Evolutionary conservation across 2,888 invertebrate species (phyloP).

Genomic region (Temnothorax rugatulus): DNA sequence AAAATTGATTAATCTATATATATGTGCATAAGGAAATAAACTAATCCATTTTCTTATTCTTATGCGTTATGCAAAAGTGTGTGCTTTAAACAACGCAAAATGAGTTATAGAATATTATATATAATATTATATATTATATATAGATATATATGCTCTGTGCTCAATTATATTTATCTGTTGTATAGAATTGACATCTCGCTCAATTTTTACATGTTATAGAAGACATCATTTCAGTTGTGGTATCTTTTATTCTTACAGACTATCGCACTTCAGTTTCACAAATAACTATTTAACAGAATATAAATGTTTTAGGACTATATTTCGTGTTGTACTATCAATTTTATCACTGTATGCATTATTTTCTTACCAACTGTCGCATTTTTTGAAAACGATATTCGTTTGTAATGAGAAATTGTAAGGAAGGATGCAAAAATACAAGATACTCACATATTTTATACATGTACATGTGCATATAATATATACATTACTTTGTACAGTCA

Average conservation of each 20-base stretch:
- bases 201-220: slow-evolving; percentile 15
- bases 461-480: slow-evolving; percentile 36
- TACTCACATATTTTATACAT: slow-evolving; percentile 29
- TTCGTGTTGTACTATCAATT: slow-evolving; percentile 2
- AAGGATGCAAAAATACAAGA: slow-evolving; percentile 22
- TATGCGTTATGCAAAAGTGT: neutral
- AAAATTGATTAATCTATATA: too few relatives aligned
- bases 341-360: neutral
- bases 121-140: neutral
- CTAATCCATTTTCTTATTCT: too few relatives aligned
- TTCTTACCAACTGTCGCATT: slow-evolving; percentile 10
- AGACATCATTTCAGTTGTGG: slow-evolving; percentile 1
- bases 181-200: slow-evolving; percentile 25
- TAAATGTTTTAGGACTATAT: neutral
- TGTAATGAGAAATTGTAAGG: slow-evolving; percentile 3
- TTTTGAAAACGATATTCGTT: neutral
- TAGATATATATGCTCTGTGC: slow-evolving; percentile 27
- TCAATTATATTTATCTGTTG: slow-evolving; percentile 37
- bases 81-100: slow-evolving; percentile 10
- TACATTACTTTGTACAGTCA: slow-evolving; percentile 57
- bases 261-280: neutral
- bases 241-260: neutral
- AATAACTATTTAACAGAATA: slow-evolving; percentile 5
- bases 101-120: slow-evolving; percentile 28
- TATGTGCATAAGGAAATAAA: too few relatives aligned